These are phyloP conservation scores for Drosophila longiperda DNA, from an alignment of 2,888 invertebrate species.

Conservation along the genomic window DNA sequence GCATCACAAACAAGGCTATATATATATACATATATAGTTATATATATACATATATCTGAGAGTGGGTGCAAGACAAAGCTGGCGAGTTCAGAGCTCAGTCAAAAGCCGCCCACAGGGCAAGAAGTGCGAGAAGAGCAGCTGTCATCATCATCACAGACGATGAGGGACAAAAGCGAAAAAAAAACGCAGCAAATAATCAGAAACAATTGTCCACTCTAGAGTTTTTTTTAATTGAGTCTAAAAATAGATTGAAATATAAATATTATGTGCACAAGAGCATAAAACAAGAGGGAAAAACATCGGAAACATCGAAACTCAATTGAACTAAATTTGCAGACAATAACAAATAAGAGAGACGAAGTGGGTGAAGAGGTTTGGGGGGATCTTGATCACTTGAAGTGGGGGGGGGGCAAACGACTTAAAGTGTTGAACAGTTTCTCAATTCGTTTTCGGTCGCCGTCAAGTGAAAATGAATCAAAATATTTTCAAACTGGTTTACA, in stretches of 20 bases:
- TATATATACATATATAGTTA: neutral
- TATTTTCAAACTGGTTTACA: constrained; percentile 1
- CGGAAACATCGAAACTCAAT: constrained; percentile 59
- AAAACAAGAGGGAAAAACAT: constrained; percentile 17
- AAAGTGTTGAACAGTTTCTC: constrained; percentile 30
- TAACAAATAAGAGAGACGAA: neutral
- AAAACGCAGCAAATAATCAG: constrained; percentile 19
- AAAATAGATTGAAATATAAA: constrained; percentile 56
- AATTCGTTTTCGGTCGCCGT: constrained; percentile 24
- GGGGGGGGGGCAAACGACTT: constrained; percentile 41
- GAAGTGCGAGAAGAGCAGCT: neutral
- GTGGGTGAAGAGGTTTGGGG: neutral
- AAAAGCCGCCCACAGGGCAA: constrained; percentile 43
- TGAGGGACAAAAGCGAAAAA: constrained; percentile 1
- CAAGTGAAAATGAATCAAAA: constrained; percentile 5
- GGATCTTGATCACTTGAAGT: neutral
- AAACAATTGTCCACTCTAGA: constrained; percentile 63
- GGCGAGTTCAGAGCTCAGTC: constrained; percentile 41
- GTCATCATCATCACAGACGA: constrained; percentile 3
- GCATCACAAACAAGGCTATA: constrained; percentile 35
- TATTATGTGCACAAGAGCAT: constrained; percentile 56
- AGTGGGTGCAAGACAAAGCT: constrained; percentile 1
- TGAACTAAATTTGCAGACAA: constrained; percentile 73
- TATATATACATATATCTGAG: neutral
- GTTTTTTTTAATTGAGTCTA: constrained; percentile 74